Evolutionary conservation across 2,888 invertebrate species (phyloP), one percentile per base, ranked within the genome.

Genomic region (Onthophagus sagittarius): DNA sequence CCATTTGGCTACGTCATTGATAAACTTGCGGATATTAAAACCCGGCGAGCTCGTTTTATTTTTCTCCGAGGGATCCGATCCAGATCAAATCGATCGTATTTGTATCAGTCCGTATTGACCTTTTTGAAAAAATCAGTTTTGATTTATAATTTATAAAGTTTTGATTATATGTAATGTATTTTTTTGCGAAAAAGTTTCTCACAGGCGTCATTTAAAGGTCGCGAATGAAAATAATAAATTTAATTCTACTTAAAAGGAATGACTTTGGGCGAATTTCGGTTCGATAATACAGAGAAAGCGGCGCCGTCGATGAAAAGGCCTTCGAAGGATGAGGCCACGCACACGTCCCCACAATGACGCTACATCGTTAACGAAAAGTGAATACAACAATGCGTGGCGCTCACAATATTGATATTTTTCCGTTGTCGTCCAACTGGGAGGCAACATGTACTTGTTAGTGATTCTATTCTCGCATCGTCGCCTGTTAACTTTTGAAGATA

Each of bases 221-320:
- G 39, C 0, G 9, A 53, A 11, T 53, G 39, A 53, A 53, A 72
- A 72, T 74, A 74, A 74, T 74, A 74, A 74, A 70, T 74, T 74
- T 72, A 72, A 70, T 74, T 74, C 72, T 74, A 74, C 74, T 14
- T 74, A 74, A 74, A 74, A 72, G 74, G 74, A 15, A 74, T 72
- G 15, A 74, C 72, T 72, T 69, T 71, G 70, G 74, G 74, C 74
- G 72, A 72, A 74, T 72, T 74, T 72, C 69, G 69, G 63, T 63
- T 31, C 69, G 14, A 39, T 13, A 14, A 63, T 33, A 14, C 53
- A 65, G 74, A 74, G 74, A 74, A 74, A 74, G 74, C 72, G 74
- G 69, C 69, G 39, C 39, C 39, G 39, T 53, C 39, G 39, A 9
- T 53, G 39, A 53, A 53, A 53, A 53, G 39, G 11, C 39, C 39